Evolutionary conservation across 2,797 vertebrate genomes (phyloP).

Genomic region (Poeciliopsis infans): DNA sequence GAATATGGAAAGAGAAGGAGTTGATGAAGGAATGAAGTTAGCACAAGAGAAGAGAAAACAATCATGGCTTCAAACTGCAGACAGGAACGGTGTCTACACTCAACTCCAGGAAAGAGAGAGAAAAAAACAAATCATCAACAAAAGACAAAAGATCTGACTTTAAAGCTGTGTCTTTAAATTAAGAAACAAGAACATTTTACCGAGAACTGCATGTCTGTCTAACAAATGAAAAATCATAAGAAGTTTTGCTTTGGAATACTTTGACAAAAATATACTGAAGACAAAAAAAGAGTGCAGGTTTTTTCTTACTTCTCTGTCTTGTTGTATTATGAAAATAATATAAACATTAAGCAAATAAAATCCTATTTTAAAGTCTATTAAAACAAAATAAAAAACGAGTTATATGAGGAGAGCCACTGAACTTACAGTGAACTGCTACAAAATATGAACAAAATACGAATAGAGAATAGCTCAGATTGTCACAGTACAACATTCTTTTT

Average conservation of each 20-base stretch:
- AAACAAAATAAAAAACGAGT: background rate
- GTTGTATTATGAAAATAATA: background rate
- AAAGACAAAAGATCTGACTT: constrained; percentile 1
- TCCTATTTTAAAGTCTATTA: background rate
- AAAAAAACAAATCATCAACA: constrained; percentile 21
- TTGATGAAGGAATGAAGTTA: background rate
- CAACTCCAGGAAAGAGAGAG: constrained; percentile 4
- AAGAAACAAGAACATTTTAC: constrained; percentile 7
- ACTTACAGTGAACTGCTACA: background rate
- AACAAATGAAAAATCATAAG: background rate
- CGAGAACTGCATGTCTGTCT: background rate
- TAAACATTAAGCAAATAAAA: background rate
- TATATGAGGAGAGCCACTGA: background rate
- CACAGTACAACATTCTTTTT: constrained; percentile 46
- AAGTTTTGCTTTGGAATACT: background rate
- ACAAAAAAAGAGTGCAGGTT: background rate
- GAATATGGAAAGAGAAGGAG: background rate
- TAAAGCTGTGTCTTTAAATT: constrained; percentile 9
- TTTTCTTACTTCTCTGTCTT: background rate
- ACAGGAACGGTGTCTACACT: background rate
- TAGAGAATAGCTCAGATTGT: constrained; percentile 32
- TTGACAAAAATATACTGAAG: background rate
- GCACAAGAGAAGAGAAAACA: background rate
- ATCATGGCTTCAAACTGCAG: background rate
- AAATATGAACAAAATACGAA: too few relatives aligned